phyloP scores from a whole-genome alignment of 2,113 vertebrate species.

The Athene cunicularia region DNA sequence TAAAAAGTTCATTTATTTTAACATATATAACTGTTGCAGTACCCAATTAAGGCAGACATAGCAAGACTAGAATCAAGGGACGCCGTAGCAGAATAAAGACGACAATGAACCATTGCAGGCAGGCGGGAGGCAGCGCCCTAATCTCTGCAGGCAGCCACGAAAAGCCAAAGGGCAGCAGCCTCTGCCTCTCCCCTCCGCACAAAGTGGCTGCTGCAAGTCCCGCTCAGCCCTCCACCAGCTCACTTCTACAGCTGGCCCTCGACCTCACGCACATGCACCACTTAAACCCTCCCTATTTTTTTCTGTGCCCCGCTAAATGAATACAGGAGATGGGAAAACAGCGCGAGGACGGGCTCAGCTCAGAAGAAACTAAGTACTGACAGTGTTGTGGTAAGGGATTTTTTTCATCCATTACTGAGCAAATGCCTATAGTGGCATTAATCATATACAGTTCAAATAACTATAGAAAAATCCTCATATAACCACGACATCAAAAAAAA shows the following conservation, averaged over 20 bases:
- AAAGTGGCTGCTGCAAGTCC: background rate
- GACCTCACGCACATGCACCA: too few species aligned
- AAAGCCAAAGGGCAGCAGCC: background rate
- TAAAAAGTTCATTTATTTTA: constrained; percentile 55
- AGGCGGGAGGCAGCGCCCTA: background rate
- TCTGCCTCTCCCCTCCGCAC: background rate
- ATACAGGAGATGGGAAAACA: background rate
- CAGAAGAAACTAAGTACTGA: background rate
- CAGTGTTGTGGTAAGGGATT: background rate
- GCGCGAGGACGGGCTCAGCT: background rate
- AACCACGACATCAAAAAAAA: background rate
- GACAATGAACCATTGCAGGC: fast-evolving
- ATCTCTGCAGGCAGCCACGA: background rate
- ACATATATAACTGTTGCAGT: background rate
- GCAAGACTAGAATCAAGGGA: background rate
- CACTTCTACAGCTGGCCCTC: background rate
- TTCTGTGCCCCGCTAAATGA: background rate
- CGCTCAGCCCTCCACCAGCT: background rate
- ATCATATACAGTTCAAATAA: background rate
- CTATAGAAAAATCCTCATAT: background rate
- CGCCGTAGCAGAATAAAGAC: fast-evolving
- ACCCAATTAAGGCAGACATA: constrained; percentile 42
- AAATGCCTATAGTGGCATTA: background rate
- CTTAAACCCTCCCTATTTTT: background rate
- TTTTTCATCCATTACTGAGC: background rate